Conservation (phyloP, 2,797 vertebrate genomes). For the Monodelphis domestica region DNA sequence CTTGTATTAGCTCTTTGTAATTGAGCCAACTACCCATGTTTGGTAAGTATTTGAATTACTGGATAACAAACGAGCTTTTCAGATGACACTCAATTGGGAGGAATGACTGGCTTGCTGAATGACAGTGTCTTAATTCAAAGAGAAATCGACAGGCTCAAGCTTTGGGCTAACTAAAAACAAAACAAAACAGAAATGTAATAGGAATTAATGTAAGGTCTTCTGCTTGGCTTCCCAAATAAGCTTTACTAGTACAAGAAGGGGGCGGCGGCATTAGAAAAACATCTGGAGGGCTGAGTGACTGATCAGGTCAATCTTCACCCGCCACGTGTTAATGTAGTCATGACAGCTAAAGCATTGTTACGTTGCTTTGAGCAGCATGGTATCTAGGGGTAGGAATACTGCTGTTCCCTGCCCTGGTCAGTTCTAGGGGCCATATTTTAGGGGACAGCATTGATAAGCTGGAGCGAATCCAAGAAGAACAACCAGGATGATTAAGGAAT, state of each 20-base stretch:
- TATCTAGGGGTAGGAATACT: too few species aligned
- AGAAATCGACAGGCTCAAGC: background rate
- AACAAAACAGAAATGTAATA: background rate
- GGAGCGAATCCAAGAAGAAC: background rate
- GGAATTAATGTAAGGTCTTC: background rate
- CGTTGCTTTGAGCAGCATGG: background rate
- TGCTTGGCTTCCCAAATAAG: background rate
- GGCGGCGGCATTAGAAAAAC: background rate
- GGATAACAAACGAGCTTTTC: background rate
- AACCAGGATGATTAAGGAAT: background rate
- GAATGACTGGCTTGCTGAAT: background rate
- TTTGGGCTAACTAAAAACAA: background rate
- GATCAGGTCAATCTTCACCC: background rate
- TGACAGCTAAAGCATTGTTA: background rate
- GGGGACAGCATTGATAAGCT: background rate
- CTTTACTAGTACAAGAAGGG: background rate
- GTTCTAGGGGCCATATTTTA: background rate
- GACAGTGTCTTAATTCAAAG: background rate
- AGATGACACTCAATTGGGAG: background rate
- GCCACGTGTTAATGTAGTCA: background rate
- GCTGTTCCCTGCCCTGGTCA: too few species aligned
- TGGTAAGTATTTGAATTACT: background rate
- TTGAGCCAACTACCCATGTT: background rate
- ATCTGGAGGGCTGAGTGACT: background rate
- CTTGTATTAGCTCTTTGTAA: background rate